Conservation (phyloP, 2,888 invertebrate species). For the Enchytraeus crypticus region DNA sequence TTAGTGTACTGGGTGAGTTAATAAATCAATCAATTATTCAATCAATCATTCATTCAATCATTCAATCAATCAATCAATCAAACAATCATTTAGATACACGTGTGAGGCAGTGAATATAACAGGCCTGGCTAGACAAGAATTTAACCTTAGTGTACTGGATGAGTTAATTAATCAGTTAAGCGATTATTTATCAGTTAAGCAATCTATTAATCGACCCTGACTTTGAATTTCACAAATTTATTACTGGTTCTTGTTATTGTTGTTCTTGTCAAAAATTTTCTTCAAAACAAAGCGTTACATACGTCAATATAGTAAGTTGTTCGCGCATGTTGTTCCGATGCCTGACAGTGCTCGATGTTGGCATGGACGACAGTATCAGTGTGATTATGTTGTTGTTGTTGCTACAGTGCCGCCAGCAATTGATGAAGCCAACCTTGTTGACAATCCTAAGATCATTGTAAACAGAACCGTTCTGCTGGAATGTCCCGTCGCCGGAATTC, state of each 20-base stretch:
- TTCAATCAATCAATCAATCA: too few relatives aligned
- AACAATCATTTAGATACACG: slow-evolving; percentile 44
- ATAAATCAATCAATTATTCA: too few relatives aligned
- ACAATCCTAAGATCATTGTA: slow-evolving; percentile 38
- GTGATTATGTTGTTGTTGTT: too few relatives aligned
- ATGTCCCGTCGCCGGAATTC: slow-evolving; percentile 49
- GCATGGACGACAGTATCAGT: too few relatives aligned
- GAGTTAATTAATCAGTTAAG: too few relatives aligned
- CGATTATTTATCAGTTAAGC: too few relatives aligned
- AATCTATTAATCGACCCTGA: slow-evolving; percentile 46
- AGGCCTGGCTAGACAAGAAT: slow-evolving; percentile 43
- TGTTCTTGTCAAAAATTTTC: too few relatives aligned
- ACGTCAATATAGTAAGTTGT: neutral
- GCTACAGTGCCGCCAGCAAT: slow-evolving; percentile 45
- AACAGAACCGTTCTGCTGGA: slow-evolving; percentile 44
- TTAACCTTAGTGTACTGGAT: slow-evolving; percentile 42
- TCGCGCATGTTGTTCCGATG: too few relatives aligned
- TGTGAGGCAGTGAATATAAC: slow-evolving; percentile 51
- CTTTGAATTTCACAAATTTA: too few relatives aligned
- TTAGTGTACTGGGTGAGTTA: slow-evolving; percentile 41
- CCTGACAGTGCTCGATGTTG: too few relatives aligned
- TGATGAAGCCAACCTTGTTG: slow-evolving; percentile 40
- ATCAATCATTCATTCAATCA: too few relatives aligned
- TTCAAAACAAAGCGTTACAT: neutral
- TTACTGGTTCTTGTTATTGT: too few relatives aligned